Evolutionary conservation across 1,140 invertebrate species (phyloP).

Genomic region (Heterodera carotae): DNA sequence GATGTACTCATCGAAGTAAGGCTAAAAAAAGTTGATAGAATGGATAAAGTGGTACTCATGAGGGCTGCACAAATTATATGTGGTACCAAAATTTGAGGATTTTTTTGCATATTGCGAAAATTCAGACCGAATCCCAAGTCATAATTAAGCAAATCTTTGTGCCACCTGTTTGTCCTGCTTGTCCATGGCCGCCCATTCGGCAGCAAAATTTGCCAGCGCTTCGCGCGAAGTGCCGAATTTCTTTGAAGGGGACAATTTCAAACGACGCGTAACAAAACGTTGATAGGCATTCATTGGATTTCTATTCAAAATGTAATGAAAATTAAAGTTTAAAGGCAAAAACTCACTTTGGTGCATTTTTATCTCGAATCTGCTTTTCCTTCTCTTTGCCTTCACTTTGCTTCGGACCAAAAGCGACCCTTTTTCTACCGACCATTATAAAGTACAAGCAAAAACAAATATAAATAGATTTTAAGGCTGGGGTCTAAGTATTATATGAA

Average conservation of each 20-base stretch:
- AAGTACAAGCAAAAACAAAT: too few species aligned
- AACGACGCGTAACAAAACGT: not conserved
- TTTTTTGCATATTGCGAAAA: too few species aligned
- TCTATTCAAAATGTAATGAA: not conserved
- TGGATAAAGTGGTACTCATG: too few species aligned
- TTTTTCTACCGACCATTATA: not conserved
- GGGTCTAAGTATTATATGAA: too few species aligned
- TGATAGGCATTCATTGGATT: not conserved
- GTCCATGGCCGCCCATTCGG: not conserved
- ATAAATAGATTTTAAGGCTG: too few species aligned
- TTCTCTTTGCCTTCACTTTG: not conserved
- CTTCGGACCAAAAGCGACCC: not conserved
- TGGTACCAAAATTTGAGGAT: too few species aligned
- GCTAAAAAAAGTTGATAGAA: not conserved
- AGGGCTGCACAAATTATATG: too few species aligned
- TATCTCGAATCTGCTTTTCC: not conserved
- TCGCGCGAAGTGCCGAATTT: not conserved
- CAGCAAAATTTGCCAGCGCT: not conserved
- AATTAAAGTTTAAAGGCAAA: not conserved
- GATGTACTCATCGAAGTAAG: not conserved
- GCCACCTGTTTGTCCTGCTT: not conserved
- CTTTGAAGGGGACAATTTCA: not conserved
- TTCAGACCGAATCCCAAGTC: too few species aligned
- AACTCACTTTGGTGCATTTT: not conserved
- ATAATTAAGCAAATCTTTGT: too few species aligned